phyloP scores from a whole-genome alignment of 2,113 vertebrate species.

The Cynopterus brachyotis region DNA sequence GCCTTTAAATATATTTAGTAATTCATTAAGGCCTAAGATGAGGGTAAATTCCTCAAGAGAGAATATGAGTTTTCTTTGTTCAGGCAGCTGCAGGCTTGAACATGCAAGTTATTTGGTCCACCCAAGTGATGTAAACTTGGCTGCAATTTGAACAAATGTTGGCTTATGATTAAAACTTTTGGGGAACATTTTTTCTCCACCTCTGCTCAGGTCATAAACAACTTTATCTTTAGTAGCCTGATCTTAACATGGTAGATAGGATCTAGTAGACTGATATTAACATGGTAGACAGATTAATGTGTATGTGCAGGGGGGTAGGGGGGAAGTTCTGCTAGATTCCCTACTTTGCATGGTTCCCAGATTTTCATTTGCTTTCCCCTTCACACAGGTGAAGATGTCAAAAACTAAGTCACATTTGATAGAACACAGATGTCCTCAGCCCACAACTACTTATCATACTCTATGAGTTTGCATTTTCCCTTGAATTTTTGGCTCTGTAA shows the following conservation, averaged over 20 bases:
- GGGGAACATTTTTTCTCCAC: background rate
- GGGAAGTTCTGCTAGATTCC: background rate
- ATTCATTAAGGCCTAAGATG: background rate
- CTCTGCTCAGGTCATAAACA: background rate
- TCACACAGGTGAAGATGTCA: background rate
- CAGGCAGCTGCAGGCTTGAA: background rate
- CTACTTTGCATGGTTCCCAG: background rate
- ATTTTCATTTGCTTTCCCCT: background rate
- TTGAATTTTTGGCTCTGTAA: background rate
- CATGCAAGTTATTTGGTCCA: background rate
- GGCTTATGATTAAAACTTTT: background rate
- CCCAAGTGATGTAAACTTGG: background rate
- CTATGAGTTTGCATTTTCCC: background rate
- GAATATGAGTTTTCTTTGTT: background rate
- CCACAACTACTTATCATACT: background rate
- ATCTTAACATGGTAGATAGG: background rate
- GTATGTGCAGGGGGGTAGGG: too few species aligned
- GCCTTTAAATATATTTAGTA: background rate
- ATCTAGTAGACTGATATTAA: background rate
- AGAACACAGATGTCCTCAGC: background rate
- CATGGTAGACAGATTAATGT: too few species aligned
- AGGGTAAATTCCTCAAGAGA: background rate
- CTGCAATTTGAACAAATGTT: background rate
- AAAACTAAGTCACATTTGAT: background rate
- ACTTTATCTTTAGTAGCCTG: background rate